Base-by-base conservation (phyloP, 1,140 invertebrate species). In the Drosophila bocki region DNA sequence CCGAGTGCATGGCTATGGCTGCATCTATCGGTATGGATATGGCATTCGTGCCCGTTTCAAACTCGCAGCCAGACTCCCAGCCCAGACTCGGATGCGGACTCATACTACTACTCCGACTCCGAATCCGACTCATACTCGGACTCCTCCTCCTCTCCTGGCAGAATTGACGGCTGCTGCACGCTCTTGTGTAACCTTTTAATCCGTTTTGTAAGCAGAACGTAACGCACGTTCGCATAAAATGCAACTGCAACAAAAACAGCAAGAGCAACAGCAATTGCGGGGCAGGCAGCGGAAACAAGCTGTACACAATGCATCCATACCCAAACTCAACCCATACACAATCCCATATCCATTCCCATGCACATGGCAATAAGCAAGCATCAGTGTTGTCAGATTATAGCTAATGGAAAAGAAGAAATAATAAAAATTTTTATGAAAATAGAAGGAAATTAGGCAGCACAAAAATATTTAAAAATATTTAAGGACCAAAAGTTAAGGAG, bases 121-220 rank as follows among this genome's bases (percentile, higher is more conserved):
- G 6, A 42, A 22, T 26, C 63, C 8, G 29, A 33, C 62, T 13
- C 37, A 13, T 9, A 29, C 15, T n/a, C 50, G 29, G 12, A 44
- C n/a, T 61, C 48, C 19, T 39, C 68, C 50, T 59, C 48, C 33
- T 37, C 19, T 62, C 19, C 54, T 60, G 58, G 44, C 58, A 41
- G 56, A 69, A 77, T 68, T 71, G 78, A 64, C 78, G 64, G 76
- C 63, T 80, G 67, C 48, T 87, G 82, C 80, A 88, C 80, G 75
- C 88, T 75, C 81, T 87, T 91, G 82, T 91, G 83, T 84, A 91
- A 91, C 88, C 88, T 91, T 91, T 91, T 91, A 91, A 91, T 91
- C 88, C 88, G 87, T 91, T 91, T 91, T 91, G 87, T 91, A 91
- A 91, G 87, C 87, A 91, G 83, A 91, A 91, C 81, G 84, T 84